These are phyloP conservation scores for Rhyacichthys aspro DNA, from an alignment of 2,797 vertebrate species.

Conservation along the genomic window DNA sequence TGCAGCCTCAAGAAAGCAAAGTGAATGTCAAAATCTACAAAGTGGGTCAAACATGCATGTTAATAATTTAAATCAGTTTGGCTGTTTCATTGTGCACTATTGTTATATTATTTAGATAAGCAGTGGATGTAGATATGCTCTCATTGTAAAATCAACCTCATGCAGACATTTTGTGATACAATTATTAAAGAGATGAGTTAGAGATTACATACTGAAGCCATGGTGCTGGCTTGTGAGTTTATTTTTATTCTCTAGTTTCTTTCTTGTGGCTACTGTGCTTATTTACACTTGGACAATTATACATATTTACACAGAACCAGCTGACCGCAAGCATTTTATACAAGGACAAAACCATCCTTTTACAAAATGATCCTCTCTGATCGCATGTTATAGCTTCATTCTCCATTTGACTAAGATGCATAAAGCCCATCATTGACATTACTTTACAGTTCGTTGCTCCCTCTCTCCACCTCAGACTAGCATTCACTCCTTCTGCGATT, in stretches of 20 bases:
- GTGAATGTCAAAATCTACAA: not conserved
- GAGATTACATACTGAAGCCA: too few relatives aligned
- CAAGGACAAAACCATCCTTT: not conserved
- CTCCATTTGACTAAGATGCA: not conserved
- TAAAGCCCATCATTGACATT: conserved; percentile 42
- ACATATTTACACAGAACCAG: conserved; percentile 12
- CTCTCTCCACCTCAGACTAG: conserved; percentile 41
- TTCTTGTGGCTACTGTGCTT: too few relatives aligned
- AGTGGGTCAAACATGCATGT: conserved; percentile 3
- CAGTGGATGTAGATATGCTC: not conserved
- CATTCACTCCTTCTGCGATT: conserved; percentile 24
- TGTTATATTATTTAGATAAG: not conserved
- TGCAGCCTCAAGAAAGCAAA: not conserved
- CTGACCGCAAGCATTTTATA: conserved; percentile 4
- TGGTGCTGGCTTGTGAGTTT: too few relatives aligned
- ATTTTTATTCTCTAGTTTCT: too few relatives aligned
- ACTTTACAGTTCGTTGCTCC: conserved; percentile 44
- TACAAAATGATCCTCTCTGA: conserved; percentile 1
- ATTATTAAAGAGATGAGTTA: not conserved
- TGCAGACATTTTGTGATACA: too few relatives aligned
- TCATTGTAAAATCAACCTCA: too few relatives aligned
- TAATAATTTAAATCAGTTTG: not conserved
- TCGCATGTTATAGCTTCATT: conserved; percentile 1
- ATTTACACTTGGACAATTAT: not conserved
- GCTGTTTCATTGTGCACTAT: not conserved